phyloP scores from a whole-genome alignment of 2,113 vertebrate species.

The Gulo gulo region DNA sequence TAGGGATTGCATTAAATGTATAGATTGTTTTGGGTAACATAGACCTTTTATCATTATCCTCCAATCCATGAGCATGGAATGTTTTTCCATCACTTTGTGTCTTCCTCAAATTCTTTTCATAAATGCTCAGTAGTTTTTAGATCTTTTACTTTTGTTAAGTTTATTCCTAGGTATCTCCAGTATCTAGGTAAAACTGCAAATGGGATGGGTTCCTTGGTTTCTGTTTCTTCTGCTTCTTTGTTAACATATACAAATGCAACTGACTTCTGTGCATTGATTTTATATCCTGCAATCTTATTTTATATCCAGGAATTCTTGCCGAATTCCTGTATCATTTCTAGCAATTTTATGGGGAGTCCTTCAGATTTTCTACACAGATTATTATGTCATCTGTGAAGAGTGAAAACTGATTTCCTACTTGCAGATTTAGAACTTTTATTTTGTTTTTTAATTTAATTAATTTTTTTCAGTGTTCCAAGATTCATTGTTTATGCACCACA shows the following conservation, averaged over 20 bases:
- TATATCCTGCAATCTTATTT: background rate
- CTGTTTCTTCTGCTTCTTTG: background rate
- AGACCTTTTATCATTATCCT: no score
- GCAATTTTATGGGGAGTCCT: background rate
- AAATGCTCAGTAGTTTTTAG: background rate
- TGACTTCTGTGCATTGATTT: background rate
- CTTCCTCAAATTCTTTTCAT: background rate
- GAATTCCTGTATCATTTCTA: background rate
- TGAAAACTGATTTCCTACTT: background rate
- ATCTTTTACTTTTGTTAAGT: background rate
- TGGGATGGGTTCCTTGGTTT: background rate
- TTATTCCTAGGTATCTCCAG: background rate
- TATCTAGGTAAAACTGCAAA: background rate
- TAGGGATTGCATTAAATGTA: no score
- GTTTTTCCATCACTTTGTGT: no score
- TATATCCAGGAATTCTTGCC: background rate
- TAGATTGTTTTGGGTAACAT: no score
- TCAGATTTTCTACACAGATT: background rate
- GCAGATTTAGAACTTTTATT: no score
- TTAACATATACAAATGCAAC: background rate
- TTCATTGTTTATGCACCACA: no score
- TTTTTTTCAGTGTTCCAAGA: no score
- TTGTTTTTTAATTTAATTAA: no score
- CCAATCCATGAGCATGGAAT: no score
- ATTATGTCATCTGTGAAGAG: background rate